These are phyloP conservation scores for Leptinotarsa rubiginosa DNA, from an alignment of 2,888 invertebrate genomes.

Conservation along the genomic window DNA sequence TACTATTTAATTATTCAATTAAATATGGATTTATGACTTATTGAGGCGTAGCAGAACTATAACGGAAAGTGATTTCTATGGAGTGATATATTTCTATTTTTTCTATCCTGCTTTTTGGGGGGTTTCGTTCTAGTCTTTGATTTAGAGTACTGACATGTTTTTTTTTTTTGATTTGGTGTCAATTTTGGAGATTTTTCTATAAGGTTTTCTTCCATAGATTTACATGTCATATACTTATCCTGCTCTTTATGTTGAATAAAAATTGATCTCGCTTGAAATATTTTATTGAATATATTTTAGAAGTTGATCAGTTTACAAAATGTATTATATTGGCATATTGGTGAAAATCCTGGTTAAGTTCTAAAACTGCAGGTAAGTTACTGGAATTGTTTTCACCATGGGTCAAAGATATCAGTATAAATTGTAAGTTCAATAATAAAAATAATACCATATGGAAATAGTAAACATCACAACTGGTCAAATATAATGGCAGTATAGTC, in stretches of 20 bases:
- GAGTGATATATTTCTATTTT: slow-evolving; percentile 4
- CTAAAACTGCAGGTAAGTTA: too few species aligned
- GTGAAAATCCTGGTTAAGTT: too few species aligned
- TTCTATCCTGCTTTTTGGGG: slow-evolving; percentile 9
- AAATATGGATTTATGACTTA: too few species aligned
- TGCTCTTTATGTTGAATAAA: background rate
- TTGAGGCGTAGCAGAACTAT: background rate
- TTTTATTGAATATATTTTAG: background rate
- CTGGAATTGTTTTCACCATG: too few species aligned
- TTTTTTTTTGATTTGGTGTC: background rate
- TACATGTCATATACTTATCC: background rate
- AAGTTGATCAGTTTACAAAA: background rate
- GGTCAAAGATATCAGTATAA: too few species aligned
- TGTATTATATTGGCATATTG: background rate
- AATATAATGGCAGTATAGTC: too few species aligned
- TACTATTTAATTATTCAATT: too few species aligned
- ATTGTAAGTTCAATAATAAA: too few species aligned
- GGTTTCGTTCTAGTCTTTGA: slow-evolving; percentile 18
- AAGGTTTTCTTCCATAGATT: slow-evolving; percentile 14
- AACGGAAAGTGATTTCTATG: background rate
- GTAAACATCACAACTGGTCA: too few species aligned
- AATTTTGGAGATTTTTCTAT: background rate
- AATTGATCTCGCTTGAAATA: background rate
- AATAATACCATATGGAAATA: too few species aligned
- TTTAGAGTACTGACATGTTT: slow-evolving; percentile 18